phyloP scores from a whole-genome alignment of 2,113 vertebrate species.

The Holacanthus passer region DNA sequence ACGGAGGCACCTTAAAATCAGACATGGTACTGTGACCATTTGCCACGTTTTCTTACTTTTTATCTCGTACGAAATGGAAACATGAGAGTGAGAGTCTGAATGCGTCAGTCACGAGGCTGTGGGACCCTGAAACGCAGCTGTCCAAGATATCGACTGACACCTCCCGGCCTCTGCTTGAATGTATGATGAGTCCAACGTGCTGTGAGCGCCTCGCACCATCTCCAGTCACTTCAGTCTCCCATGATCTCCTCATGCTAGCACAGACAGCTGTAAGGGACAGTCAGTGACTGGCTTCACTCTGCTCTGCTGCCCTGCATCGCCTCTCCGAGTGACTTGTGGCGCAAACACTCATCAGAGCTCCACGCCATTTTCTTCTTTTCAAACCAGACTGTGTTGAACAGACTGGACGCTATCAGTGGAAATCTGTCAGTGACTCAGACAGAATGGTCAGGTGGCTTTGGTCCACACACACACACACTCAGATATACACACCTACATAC shows the following conservation, averaged over 20 bases:
- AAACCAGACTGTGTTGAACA: conserved; percentile 52
- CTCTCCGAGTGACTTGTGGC: conserved; percentile 16
- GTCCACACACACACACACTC: conserved; percentile 58
- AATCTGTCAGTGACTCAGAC: conserved; percentile 44
- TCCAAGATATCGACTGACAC: conserved; percentile 55
- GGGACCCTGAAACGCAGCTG: conserved; percentile 47
- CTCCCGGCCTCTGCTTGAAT: conserved; percentile 71
- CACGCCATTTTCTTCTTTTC: conserved; percentile 39
- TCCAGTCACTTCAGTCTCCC: conserved; percentile 52
- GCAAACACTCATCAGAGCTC: conserved; percentile 26
- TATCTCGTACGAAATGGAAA: conserved; percentile 32
- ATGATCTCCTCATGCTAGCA: conserved; percentile 41
- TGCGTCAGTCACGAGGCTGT: conserved; percentile 42
- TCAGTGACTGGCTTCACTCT: conserved; percentile 31
- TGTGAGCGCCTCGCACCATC: conserved; percentile 65
- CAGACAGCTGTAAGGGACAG: conserved; percentile 22
- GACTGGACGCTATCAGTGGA: conserved; percentile 44
- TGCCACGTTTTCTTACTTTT: conserved; percentile 57
- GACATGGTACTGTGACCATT: conserved; percentile 66
- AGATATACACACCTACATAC: conserved; percentile 63
- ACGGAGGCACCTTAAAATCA: conserved; percentile 44
- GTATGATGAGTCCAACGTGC: conserved; percentile 68
- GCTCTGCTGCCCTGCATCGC: conserved; percentile 30
- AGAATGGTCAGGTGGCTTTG: conserved; percentile 45
- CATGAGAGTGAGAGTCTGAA: conserved; percentile 36